phyloP scores from a whole-genome alignment of 2,797 vertebrate species.

The Myiothlypis chrysogaster region DNA sequence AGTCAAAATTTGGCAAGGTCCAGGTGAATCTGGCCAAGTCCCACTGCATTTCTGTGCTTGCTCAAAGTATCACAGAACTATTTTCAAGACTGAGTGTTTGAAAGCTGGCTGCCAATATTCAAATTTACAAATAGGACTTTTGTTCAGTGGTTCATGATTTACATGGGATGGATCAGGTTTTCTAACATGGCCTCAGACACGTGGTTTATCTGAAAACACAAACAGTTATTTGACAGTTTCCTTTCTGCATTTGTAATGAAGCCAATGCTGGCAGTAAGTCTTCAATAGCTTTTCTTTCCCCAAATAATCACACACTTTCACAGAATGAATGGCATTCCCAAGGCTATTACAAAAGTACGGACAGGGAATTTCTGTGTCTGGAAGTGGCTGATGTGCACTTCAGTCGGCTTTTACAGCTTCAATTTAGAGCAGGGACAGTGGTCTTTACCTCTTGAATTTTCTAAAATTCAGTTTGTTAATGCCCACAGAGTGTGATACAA shows the following conservation, averaged over 20 bases:
- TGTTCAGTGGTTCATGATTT: constrained; percentile 64
- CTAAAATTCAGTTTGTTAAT: neutral
- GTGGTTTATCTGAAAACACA: constrained; percentile 72
- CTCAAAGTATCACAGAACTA: constrained; percentile 71
- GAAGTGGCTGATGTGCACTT: neutral
- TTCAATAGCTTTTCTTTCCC: constrained; percentile 57
- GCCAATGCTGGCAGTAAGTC: constrained; percentile 39
- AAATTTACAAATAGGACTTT: constrained; percentile 65
- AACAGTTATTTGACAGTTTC: constrained; percentile 63
- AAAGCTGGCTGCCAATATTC: constrained; percentile 53
- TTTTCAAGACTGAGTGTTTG: constrained; percentile 65
- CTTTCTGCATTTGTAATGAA: constrained; percentile 48
- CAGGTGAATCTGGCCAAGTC: neutral
- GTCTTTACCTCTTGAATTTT: neutral
- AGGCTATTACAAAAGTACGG: neutral
- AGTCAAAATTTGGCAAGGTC: constrained; percentile 22
- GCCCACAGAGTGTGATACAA: neutral
- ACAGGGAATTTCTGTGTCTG: neutral
- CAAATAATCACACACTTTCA: constrained; percentile 1
- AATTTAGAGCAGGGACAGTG: neutral
- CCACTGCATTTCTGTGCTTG: constrained; percentile 64
- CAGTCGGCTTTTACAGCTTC: neutral
- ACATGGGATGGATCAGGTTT: constrained; percentile 71
- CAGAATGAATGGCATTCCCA: neutral
- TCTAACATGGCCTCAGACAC: constrained; percentile 64